Conservation (phyloP, 2,888 invertebrate genomes). For the Pachydiplax longipennis region DNA sequence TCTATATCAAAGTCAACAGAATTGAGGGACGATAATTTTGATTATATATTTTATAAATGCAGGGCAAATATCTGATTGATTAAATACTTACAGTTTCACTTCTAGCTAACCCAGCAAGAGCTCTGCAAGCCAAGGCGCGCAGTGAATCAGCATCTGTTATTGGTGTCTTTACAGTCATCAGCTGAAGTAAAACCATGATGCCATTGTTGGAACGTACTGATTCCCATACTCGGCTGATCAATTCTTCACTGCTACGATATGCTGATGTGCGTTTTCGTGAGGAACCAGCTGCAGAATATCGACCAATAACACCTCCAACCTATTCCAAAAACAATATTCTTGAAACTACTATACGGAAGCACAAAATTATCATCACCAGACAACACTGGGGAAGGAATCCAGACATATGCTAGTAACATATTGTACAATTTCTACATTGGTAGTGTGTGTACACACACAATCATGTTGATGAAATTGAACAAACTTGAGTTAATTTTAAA, state of each 20-base stretch:
- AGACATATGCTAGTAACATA: background rate
- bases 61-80: background rate
- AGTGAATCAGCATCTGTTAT: constrained; percentile 97
- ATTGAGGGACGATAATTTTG: too few species aligned
- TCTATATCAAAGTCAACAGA: too few species aligned
- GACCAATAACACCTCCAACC: constrained; percentile 63
- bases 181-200: constrained; percentile 89
- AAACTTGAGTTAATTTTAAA: too few species aligned
- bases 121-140: constrained; percentile 90
- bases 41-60: too few species aligned
- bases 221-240: constrained; percentile 93
- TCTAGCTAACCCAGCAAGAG: constrained; percentile 91
- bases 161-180: constrained; percentile 91
- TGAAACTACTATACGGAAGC: background rate
- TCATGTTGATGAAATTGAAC: too few species aligned
- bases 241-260: constrained; percentile 77
- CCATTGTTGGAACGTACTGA: constrained; percentile 93
- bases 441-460: too few species aligned
- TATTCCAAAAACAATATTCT: constrained; percentile 51
- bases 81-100: constrained; percentile 76
- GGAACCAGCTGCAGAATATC: constrained; percentile 57
- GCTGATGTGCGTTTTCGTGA: background rate
- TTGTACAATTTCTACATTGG: background rate
- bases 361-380: background rate
- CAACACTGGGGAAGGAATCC: background rate